Evolutionary conservation across 2,888 invertebrate genomes (phyloP).

Genomic region (Diabrotica balteata): DNA sequence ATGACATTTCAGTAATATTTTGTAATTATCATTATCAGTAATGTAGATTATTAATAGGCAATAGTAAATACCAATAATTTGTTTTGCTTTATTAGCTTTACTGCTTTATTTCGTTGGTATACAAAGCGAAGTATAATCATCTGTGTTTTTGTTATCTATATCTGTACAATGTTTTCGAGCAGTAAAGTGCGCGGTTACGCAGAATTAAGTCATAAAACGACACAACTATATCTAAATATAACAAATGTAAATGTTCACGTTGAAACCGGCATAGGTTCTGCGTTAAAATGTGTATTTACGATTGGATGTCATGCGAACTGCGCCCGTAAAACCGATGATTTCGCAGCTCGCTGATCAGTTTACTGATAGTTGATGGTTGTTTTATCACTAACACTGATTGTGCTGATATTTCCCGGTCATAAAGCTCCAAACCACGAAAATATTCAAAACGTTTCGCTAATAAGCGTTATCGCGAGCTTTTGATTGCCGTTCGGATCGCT

Average conservation of each 20-base stretch:
- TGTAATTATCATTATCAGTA: no score
- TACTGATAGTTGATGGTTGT: constrained; percentile 57
- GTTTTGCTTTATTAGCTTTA: no score
- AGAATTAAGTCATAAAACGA: constrained; percentile 1
- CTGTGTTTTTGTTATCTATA: constrained; percentile 10
- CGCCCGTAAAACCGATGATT: constrained; percentile 56
- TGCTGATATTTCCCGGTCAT: constrained; percentile 55
- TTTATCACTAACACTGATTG: constrained; percentile 58
- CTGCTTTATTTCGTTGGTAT: no score
- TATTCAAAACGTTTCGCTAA: constrained; percentile 53
- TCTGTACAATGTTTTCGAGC: not conserved
- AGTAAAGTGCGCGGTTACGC: constrained; percentile 5
- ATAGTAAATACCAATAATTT: no score
- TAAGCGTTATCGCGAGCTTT: constrained; percentile 51
- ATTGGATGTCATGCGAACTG: constrained; percentile 49
- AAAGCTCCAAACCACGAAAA: constrained; percentile 53
- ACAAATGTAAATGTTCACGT: constrained; percentile 48
- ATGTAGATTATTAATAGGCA: no score
- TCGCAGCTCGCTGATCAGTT: constrained; percentile 57
- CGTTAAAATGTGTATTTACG: constrained; percentile 52
- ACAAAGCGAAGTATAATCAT: constrained; percentile 4
- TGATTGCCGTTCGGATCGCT: constrained; percentile 45
- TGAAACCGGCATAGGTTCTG: constrained; percentile 48
- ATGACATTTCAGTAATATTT: no score
- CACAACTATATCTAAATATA: constrained; percentile 24